Percentiles rank a stretch among this genome's conserved stretches.
Evolutionary conservation across 2,113 vertebrate genomes (phyloP).

Genomic region (Chelonoidis abingdonii): DNA sequence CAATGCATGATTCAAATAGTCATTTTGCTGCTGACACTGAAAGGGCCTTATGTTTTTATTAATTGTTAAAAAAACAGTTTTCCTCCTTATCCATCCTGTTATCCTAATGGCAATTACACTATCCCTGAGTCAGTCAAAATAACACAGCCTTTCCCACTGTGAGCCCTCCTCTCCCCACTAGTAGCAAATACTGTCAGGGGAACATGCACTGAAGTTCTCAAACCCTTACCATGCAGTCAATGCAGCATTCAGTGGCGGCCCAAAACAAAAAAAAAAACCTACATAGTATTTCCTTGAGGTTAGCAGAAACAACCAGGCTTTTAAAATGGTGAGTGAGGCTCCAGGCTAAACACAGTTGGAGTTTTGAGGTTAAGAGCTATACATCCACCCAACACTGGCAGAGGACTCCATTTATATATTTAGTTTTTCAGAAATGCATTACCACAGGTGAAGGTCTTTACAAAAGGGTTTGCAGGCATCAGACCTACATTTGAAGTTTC

Average conservation of each 20-base stretch:
- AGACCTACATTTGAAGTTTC: background rate
- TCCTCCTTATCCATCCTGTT: background rate
- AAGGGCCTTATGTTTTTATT: background rate
- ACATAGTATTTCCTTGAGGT: background rate
- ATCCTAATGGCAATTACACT: background rate
- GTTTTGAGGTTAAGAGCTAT: background rate
- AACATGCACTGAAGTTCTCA: background rate
- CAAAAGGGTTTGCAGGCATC: background rate
- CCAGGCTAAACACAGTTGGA: background rate
- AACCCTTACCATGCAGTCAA: background rate
- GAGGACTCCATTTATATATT: background rate
- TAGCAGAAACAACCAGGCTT: background rate
- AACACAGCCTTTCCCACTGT: background rate
- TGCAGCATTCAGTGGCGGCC: background rate
- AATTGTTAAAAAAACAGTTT: background rate
- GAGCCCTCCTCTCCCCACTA: background rate
- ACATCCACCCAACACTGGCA: background rate
- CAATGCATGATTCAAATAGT: background rate
- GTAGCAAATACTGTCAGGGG: background rate
- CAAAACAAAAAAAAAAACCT: too few species aligned
- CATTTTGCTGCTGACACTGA: background rate
- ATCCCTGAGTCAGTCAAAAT: background rate
- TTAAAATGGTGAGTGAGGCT: background rate
- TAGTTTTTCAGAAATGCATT: background rate
- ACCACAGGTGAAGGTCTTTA: background rate